A percentile compares a stretch with the other conserved stretches of the same genome.
phyloP scores from a whole-genome alignment of 2,888 invertebrate species.

The Synanthedon vespiformis region DNA sequence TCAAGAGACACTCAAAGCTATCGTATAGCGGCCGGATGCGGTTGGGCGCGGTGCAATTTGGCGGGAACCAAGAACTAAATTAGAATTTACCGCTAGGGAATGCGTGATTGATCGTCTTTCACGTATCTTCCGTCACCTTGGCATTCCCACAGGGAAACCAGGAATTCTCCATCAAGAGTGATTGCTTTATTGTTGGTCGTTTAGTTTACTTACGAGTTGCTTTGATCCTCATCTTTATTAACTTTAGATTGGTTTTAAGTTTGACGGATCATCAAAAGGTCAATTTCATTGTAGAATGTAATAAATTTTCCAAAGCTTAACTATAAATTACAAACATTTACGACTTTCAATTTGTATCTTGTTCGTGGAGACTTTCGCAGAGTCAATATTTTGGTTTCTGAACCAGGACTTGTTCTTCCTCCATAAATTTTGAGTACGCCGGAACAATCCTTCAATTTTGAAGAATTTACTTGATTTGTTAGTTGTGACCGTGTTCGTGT shows the following conservation, averaged over 20 bases:
- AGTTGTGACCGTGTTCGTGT: slow-evolving; percentile 35
- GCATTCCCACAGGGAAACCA: not conserved
- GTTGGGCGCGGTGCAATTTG: slow-evolving; percentile 29
- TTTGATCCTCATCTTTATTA: not conserved
- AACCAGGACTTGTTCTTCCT: not conserved
- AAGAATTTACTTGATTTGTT: slow-evolving; percentile 40
- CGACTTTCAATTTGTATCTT: not conserved
- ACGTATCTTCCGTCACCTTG: slow-evolving; percentile 6
- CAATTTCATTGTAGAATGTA: not conserved
- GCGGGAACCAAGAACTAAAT: slow-evolving; percentile 36
- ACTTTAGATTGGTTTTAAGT: not conserved
- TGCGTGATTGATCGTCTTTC: slow-evolving; percentile 36
- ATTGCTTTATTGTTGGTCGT: slow-evolving; percentile 15
- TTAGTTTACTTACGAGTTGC: not conserved
- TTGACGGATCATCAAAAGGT: not conserved
- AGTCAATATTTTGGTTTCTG: not conserved
- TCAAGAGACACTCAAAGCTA: slow-evolving; percentile 27
- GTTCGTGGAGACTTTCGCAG: not conserved
- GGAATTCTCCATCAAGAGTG: slow-evolving; percentile 13
- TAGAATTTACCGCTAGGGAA: slow-evolving; percentile 33
- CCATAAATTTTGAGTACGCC: slow-evolving; percentile 1
- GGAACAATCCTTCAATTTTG: slow-evolving; percentile 31
- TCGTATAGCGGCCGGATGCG: slow-evolving; percentile 33
- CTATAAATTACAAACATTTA: not conserved
- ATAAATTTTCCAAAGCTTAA: not conserved